These are phyloP conservation scores for Babylonia areolata DNA, from an alignment of 1,140 invertebrate genomes.

Conservation along the genomic window DNA sequence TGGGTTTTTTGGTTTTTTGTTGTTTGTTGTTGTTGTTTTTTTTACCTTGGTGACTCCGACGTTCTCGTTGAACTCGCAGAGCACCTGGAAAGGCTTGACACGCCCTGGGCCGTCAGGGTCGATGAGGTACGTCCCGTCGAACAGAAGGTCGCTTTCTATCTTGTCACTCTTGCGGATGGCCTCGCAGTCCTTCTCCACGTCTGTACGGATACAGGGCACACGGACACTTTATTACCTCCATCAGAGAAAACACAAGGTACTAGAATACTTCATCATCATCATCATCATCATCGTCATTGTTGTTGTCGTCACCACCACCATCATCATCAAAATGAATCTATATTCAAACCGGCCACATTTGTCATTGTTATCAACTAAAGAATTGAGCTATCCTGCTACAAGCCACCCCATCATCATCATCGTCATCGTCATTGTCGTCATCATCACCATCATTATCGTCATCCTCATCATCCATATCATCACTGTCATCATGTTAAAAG, in stretches of 20 bases:
- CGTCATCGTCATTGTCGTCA: neutral
- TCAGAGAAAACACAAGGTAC: neutral
- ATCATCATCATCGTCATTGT: neutral
- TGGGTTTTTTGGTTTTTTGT: no score
- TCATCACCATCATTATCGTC: neutral
- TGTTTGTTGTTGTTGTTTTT: no score
- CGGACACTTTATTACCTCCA: neutral
- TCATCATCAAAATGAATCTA: neutral
- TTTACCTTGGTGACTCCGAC: conserved; percentile 57
- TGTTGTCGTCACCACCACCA: neutral
- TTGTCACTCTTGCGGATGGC: conserved; percentile 47
- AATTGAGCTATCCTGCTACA: no score
- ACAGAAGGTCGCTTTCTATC: conserved; percentile 33
- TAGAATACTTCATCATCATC: conserved; percentile 2
- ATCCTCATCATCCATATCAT: neutral
- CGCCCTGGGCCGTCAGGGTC: conserved; percentile 62
- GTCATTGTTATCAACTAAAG: no score
- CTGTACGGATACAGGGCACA: conserved; percentile 49
- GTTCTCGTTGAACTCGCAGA: conserved; percentile 61
- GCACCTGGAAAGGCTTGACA: conserved; percentile 48
- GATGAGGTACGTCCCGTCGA: conserved; percentile 59
- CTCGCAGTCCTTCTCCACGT: conserved; percentile 61
- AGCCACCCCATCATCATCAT: neutral
- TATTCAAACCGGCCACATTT: no score
- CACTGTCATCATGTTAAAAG: neutral